These are phyloP conservation scores for Labeo rohita DNA, from an alignment of 2,113 vertebrate genomes.

Conservation along the genomic window DNA sequence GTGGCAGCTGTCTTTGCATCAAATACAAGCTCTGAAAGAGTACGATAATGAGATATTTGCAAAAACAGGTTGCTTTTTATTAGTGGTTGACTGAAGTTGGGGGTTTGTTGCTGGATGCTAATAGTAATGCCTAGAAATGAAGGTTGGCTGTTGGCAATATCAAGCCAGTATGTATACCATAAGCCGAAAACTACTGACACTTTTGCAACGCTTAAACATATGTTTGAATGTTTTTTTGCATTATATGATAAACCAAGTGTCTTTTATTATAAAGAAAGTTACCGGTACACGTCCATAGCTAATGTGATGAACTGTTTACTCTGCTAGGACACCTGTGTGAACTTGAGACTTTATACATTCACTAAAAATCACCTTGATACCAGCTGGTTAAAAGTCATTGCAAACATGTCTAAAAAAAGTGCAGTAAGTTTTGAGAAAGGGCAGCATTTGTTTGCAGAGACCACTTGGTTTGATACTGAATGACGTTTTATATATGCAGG, in stretches of 20 bases:
- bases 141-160: neutral
- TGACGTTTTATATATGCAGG: neutral
- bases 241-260: neutral
- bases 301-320: neutral
- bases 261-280: neutral
- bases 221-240: no score
- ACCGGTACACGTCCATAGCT: neutral
- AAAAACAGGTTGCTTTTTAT: constrained; percentile 13
- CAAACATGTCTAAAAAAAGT: neutral
- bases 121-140: neutral
- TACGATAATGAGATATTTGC: constrained; percentile 7
- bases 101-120: neutral
- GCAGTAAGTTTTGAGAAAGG: neutral
- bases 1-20: constrained; percentile 5
- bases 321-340: constrained; percentile 5
- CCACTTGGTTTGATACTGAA: neutral
- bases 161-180: neutral
- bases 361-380: neutral
- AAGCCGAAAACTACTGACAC: neutral
- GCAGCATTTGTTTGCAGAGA: neutral
- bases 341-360: neutral
- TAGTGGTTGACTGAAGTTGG: neutral
- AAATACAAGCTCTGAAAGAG: neutral
- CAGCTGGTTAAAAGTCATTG: neutral
- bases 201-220: neutral